Evolutionary conservation across 2,113 vertebrate genomes (phyloP), one percentile per base, ranked within the genome.

Genomic region (Tamias sibiricus): DNA sequence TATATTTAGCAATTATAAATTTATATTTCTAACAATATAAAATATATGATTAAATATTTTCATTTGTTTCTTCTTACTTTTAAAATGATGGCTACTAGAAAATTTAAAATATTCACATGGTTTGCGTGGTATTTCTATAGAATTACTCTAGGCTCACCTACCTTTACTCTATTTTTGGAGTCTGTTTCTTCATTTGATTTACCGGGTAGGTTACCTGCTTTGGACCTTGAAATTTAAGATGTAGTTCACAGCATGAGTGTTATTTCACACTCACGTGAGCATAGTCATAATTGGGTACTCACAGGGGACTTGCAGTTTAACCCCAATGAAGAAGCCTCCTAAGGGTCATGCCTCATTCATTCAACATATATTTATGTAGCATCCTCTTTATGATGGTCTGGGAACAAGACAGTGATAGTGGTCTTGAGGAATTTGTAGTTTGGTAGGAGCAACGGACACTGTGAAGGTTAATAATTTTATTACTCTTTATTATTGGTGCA

Each of bases 211-310:
- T 87, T 64, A 87, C 75, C 68, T 80, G 19, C 64, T 86, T 47
- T 91, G 71, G 68, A 87, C 49, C 62, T 90, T 83, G 74, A 90
- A 52, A 74, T 49, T 74, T 59, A 91, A 89, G 54, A 93, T n/a
- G 68, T 1, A 44, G 80, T 62, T 95, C 77, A 47, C 28, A 68
- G 66, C 57, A 32, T 6, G 87, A 54, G 62, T 49, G 79, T n/a
- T 35, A 92, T 96, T 90, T 93, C 84, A 82, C 64, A 89, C 42
- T 82, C 69, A 59, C 74, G 62, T 62, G 16, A 82, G 74, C 74
- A 1, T 40, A 75, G 84, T 30, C 42, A 40, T 42, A 69, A 49
- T 12, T 10, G 0, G 44, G 37, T n/a, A 26, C 52, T 85, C 26
- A 32, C 0, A 22, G n/a, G 44, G 32, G 32, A 35, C 54, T 47